Conservation (phyloP, 2,888 invertebrate species). For the Acrobasis consociella region DNA sequence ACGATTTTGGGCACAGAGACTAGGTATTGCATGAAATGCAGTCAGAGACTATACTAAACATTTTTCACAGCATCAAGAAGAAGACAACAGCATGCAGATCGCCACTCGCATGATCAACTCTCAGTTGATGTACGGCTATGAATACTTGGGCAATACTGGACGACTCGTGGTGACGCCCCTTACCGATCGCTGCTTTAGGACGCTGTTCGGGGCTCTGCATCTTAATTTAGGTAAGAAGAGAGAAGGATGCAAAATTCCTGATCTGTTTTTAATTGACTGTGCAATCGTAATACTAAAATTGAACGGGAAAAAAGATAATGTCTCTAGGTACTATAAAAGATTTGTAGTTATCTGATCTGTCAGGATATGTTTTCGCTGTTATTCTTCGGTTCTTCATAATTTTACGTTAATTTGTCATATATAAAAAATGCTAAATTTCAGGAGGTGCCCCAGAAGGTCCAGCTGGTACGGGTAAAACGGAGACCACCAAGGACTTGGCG, state of each 20-base stretch:
- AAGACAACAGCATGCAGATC: conserved; percentile 76
- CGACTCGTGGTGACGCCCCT: conserved; percentile 96
- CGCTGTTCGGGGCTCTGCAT: conserved; percentile 95
- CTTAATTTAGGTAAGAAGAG: conserved; percentile 86
- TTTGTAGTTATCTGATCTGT: too few species aligned
- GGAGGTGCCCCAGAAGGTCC: conserved; percentile 94
- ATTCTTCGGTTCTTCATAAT: too few species aligned
- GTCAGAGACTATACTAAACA: neutral
- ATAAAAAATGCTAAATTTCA: conserved; percentile 34
- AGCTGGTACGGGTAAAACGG: conserved; percentile 94
- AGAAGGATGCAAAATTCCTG: too few species aligned
- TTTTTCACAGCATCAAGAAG: conserved; percentile 76
- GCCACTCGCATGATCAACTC: conserved; percentile 95
- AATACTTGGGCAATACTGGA: conserved; percentile 95
- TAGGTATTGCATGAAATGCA: too few species aligned
- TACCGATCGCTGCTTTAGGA: conserved; percentile 96
- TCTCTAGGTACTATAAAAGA: too few species aligned
- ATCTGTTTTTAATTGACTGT: neutral
- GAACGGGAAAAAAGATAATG: too few species aligned
- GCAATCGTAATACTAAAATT: too few species aligned
- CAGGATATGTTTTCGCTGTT: too few species aligned
- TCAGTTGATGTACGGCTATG: conserved; percentile 94
- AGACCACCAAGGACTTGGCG: conserved; percentile 97
- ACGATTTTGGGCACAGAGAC: too few species aligned
- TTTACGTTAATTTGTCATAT: neutral